Conservation (phyloP, 2,797 vertebrate species). For the Perodicticus potto region DNA sequence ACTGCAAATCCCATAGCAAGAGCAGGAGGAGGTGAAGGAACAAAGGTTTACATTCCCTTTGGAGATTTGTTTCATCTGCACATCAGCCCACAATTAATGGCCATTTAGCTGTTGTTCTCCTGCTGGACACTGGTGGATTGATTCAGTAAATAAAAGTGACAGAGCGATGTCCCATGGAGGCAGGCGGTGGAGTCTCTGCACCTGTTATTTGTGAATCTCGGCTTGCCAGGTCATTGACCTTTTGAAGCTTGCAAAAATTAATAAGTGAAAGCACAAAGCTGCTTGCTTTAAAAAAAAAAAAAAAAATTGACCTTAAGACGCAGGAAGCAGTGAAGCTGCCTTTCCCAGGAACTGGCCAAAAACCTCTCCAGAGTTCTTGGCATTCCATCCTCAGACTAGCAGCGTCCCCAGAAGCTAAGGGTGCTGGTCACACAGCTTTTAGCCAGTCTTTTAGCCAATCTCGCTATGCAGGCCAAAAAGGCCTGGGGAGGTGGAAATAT, state of each 20-base stretch:
- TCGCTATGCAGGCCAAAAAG: neutral
- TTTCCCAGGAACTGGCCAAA: constrained; percentile 69
- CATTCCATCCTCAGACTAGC: constrained; percentile 18
- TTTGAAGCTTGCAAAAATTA: constrained; percentile 88
- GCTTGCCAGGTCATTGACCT: constrained; percentile 89
- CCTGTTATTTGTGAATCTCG: constrained; percentile 91
- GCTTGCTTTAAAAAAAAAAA: constrained; percentile 74
- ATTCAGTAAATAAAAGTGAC: constrained; percentile 93
- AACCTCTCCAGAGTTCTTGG: neutral
- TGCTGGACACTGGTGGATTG: constrained; percentile 92
- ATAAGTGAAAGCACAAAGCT: constrained; percentile 86
- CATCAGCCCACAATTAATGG: constrained; percentile 92
- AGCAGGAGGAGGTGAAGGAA: constrained; percentile 88
- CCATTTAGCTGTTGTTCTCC: constrained; percentile 91
- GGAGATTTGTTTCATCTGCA: constrained; percentile 91
- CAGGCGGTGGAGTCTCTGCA: constrained; percentile 88
- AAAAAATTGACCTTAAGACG: constrained; percentile 78
- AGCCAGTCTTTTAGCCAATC: neutral
- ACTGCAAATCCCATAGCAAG: constrained; percentile 84
- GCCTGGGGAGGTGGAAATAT: neutral
- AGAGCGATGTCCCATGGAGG: constrained; percentile 88
- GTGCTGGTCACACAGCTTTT: constrained; percentile 42
- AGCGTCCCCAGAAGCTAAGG: neutral
- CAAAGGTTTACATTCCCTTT: constrained; percentile 91
- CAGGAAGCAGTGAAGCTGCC: constrained; percentile 55